Percentiles rank a stretch among this genome's conserved stretches.
These are phyloP conservation scores for Metopolophium dirhodum DNA, from an alignment of 1,140 invertebrate species.

Conservation along the genomic window DNA sequence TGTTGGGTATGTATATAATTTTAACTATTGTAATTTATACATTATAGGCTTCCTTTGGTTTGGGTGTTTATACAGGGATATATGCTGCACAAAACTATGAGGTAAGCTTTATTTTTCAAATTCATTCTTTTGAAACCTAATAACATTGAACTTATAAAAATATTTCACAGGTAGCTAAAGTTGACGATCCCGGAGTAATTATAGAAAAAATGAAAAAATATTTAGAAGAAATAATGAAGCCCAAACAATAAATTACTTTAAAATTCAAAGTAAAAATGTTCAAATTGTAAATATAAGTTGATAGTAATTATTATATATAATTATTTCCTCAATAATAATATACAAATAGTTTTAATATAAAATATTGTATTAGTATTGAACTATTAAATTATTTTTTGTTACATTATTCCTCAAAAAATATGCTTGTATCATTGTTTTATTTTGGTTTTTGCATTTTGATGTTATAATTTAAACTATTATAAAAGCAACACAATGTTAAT, in stretches of 20 bases:
- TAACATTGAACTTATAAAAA: constrained; percentile 60
- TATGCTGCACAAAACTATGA: constrained; percentile 84
- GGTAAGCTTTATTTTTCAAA: constrained; percentile 65
- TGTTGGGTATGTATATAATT: neutral
- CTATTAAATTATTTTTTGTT: neutral
- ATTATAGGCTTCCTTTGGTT: constrained; percentile 73
- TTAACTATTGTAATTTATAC: neutral
- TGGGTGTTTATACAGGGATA: constrained; percentile 80
- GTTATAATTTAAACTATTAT: neutral
- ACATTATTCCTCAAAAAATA: neutral
- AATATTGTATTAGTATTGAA: neutral
- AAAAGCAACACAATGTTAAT: neutral
- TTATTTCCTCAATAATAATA: neutral
- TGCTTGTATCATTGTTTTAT: neutral
- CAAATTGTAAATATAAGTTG: neutral
- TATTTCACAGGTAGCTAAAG: constrained; percentile 73
- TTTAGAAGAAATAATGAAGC: constrained; percentile 59
- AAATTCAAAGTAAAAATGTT: neutral
- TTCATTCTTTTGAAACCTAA: constrained; percentile 39
- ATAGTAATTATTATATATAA: neutral
- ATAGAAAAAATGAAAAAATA: constrained; percentile 64
- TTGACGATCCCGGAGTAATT: constrained; percentile 78
- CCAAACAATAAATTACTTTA: constrained; percentile 16
- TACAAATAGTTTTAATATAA: neutral
- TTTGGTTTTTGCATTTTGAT: neutral